Evolutionary conservation across 2,888 invertebrate species (phyloP), one percentile per base, ranked within the genome.

Genomic region (Ophioninae sp.): DNA sequence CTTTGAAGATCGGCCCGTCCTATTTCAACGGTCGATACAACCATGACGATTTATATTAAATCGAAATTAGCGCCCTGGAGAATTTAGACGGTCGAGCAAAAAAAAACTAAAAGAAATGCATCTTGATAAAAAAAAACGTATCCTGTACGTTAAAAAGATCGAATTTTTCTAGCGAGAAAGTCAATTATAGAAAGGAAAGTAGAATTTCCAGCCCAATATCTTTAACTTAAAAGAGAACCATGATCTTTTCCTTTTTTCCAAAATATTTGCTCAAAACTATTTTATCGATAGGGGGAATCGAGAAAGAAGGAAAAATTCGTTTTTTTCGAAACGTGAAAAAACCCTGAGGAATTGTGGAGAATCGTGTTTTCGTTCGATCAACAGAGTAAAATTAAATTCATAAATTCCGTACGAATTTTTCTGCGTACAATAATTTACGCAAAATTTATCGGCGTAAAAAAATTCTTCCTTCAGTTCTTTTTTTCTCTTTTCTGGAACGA

Each of bases 41-140:
- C 69, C 64, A 71, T 74, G 86, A 75, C 81, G 88, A 90, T 91
- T 91, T 90, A 91, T 88, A 91, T 90, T 90, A 88, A 90, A 90
- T 89, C 89, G 86, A 73, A 82, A 80, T 72, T 37, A 58, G 39
- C 59, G 13, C 41, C 78, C 71, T 30, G 80, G 10, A 51, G 51
- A 51, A 13, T 51, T 51, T 51, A 51, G 13, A 51, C 51, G 10
- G 10, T 13, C 51, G 51, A 51, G 51, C 13, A 51, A 51, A 17
- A 51, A 51, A 51, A 51, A 51, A 51, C 10, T 13, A 51, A 51
- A 51, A 17, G 5, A 51, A 5, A 17, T 13, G 0, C 44, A 30
- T 30, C 30, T 2, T 30, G 3, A 30, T 30, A 30, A 30, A 30
- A 30, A 30, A 30, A 30, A 44, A 44, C 44, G 9, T 2, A 44